Evolutionary conservation across 2,888 invertebrate species (phyloP).

Genomic region (Pyrrhosoma nymphula): DNA sequence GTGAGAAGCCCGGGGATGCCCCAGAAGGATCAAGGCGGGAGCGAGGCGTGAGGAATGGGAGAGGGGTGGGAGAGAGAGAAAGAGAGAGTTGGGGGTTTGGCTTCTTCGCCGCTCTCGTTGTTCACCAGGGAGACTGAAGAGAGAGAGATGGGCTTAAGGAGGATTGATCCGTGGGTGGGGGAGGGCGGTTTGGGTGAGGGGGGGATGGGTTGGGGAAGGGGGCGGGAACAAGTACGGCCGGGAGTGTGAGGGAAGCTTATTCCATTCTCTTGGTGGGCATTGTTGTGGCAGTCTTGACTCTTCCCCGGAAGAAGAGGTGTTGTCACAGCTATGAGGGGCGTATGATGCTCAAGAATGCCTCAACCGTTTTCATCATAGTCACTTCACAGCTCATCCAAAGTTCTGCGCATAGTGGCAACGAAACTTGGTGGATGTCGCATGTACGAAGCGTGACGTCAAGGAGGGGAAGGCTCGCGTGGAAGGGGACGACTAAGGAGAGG

Average conservation of each 20-base stretch:
- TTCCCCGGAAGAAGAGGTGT: background rate
- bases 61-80: too few species aligned
- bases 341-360: too few species aligned
- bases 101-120: background rate
- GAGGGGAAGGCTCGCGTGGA: too few species aligned
- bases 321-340: background rate
- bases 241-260: background rate
- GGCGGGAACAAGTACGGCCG: background rate
- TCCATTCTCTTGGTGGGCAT: background rate
- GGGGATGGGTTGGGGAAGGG: background rate
- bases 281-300: background rate
- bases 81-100: background rate
- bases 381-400: too few species aligned
- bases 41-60: background rate
- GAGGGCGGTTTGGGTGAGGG: background rate
- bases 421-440: too few species aligned
- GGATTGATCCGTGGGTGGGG: background rate
- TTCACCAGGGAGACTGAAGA: too few species aligned
- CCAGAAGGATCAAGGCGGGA: conserved; percentile 51
- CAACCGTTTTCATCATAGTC: too few species aligned
- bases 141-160: background rate
- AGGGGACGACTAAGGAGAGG: too few species aligned
- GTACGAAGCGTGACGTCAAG: too few species aligned
- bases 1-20: conserved; percentile 24
- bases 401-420: too few species aligned